Base-by-base conservation (phyloP, 1,140 invertebrate species). In the Drosophila ironensis region DNA sequence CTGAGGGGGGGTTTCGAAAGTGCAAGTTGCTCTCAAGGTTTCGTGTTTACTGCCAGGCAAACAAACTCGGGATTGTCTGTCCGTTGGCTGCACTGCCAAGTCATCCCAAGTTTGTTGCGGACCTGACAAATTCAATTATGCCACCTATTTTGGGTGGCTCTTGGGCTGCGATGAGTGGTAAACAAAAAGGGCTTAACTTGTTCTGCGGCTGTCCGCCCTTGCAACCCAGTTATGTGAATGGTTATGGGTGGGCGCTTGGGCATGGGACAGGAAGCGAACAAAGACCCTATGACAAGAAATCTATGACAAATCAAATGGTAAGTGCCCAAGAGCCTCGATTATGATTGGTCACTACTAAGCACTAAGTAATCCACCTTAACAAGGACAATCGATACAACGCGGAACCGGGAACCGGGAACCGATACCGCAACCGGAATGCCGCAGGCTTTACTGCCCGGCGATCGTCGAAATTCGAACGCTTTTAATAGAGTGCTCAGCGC, bases 161-260 rank as follows among this genome's bases (percentile, higher is more conserved):
- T 12, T 20, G 12, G 27, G 14, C n/a, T 16, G 8, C 16, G 9
- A 20, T 25, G n/a, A 12, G 30, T 60, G 44, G 46, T 11, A 51
- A 59, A 44, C 53, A 56, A 35, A 30, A 42, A 61, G 12, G 16
- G 76, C 76, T 80, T 80, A 80, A 76, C 14, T 71, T 81, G 76
- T 82, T 57, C 48, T 70, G 30, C 22, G 25, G 5, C 12, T 22
- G 37, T 2, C 24, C 8, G 4, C 50, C 56, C 30, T 4, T 8
- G 11, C n/a, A n/a, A 14, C 30, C 3, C 25, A 14, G 63, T 69
- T 69, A 75, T 38, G 73, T 53, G 25, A 22, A 50, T 9, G 11
- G 54, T 30, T 57, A 42, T 27, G 22, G 11, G 14, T 24, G 11
- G 16, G 11, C 4, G 4, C 22, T 48, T 35, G 17, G 8, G 12